Evolutionary conservation across 2,888 invertebrate species (phyloP), one percentile per base, ranked within the genome.

Genomic region (Meteorus cinctellus): DNA sequence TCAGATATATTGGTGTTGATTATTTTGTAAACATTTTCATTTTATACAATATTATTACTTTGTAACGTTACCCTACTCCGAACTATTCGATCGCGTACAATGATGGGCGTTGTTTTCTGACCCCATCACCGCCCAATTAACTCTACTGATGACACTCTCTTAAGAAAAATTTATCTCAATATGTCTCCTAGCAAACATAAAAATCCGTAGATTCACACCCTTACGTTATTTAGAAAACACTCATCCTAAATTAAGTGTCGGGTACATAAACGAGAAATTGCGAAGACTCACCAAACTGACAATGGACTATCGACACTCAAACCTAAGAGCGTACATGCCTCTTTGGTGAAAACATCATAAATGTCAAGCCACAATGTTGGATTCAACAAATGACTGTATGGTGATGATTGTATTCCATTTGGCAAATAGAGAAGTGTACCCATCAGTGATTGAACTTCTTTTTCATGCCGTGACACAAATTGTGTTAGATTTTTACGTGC

Each of bases 321-420:
- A 0, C 97, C 97, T 80, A 98, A 92, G 75, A 98, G 91, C 75
- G 95, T 93, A 90, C 98, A 98, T 19, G 98, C 97, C 90, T 98
- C 98, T 84, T 95, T 93, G 36, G 96, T 94, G 90, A 98, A 99
- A 80, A 96, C 93, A 87, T 98, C 98, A 86, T 97, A 97, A 86
- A 93, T 90, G 79, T 92, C 92, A 0, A 92, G 90, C 96, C 96
- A 97, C 86, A 95, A 92, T 76, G 94, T 94, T 14, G 94, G 92
- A 83, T 95, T 94, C 41, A 95, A 91, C 73, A 96, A 91, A 86
- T 93, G 92, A 82, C 93, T 92, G 86, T 97, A 97, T 0, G 96
- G 96, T 14, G 96, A 96, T 71, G 92, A 92, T 78, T 92, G 92
- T 77, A 96, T 92, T n/a, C 96, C 96, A 84, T 94, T 93, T 8